Base-by-base conservation (phyloP, 1,140 invertebrate genomes). In the Aphaenogaster floridana region DNA sequence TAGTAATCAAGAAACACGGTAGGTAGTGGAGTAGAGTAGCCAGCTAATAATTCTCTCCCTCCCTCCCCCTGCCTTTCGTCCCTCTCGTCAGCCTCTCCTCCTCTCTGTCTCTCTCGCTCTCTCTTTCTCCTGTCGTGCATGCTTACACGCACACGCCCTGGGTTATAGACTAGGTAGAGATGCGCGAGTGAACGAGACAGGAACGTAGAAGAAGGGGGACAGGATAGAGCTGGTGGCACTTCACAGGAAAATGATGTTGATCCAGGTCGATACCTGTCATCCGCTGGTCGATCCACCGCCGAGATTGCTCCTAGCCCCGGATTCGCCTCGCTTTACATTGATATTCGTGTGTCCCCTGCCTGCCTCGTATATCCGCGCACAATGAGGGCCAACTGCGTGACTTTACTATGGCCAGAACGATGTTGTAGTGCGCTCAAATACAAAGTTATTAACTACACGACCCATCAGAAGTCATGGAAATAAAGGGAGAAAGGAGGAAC, bases 1-100 rank as follows among this genome's bases (percentile, higher is more conserved):
- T 94, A 93, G 92, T 93, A 94, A 95, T 95, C 94, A 94, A 94
- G 93, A 93, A 93, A 94, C 93, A 94, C 91, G 92, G 92, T 93
- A 93, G 92, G 92, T 93, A 93, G 93, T 91, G 86, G 90, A 89
- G 90, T 91, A 90, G 92, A 93, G 92, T 93, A 92, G 91, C 93
- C 91, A 92, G 93, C 94, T 94, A 95, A 95, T 95, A 93, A 76
- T 88, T 87, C 81, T 90, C 89, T 68, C 50, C n/a, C 77, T 64
- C 50, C 54, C 78, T 63, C 21, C 52, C 54, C 17, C 42, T 74
- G 45, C 54, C 76, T 71, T 71, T 83, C 66, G 50, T 83, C 64
- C 64, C 64, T 80, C 78, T 86, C 78, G 21, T 80, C 61, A 69
- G 39, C 28, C 39, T 36, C 50, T 66, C 36, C 17, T 59, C 11